Base-by-base conservation (phyloP, 92 coral and sea anemone genomes). In the Epizoanthus stellaris region DNA sequence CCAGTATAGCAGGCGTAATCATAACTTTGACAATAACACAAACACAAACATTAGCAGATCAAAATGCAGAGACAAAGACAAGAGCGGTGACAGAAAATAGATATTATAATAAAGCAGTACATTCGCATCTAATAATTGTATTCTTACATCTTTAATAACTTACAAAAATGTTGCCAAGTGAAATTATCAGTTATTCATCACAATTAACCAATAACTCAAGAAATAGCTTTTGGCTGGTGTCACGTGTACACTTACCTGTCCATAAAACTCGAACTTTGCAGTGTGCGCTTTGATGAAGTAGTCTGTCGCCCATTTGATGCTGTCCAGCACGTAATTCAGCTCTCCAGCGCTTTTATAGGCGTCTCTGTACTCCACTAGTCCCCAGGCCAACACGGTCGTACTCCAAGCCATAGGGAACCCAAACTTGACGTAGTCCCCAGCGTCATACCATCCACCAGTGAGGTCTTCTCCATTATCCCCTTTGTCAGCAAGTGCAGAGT, bases 401-500 rank as follows among this genome's bases (percentile, higher is more conserved):
- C 87, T 83, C 38, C 89, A 90, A n/a, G 98, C 98, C 98, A 95
- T 95, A 34, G 98, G 98, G 70, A 95, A 95, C 21, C 95, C 95
- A 89, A 95, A 95, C 91, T 95, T 95, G 65, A 95, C 98, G 76
- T 79, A 93, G 88, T 95, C 98, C 23, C 98, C 98, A 56, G 96
- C 98, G 82, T 95, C 98, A 56, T 95, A 95, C 98, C 98, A 93
- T 25, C 96, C 98, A 11, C 98, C 98, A 21, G 96, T 93, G 81
- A 93, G 60, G 72, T 95, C 95, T 52, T 93, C 95, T 15, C 95
- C 94, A 12, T 82, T 87, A 52, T 83, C 19, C 2, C 94, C 94
- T 53, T 39, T 85, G 80, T 94, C 98, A 15, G 65, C 82, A 15
- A 90, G 88, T 23, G 95, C 98, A 25, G 98, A 95, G 90, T 94